Conservation (phyloP, 2,113 vertebrate species). For the Dipodomys merriami region DNA sequence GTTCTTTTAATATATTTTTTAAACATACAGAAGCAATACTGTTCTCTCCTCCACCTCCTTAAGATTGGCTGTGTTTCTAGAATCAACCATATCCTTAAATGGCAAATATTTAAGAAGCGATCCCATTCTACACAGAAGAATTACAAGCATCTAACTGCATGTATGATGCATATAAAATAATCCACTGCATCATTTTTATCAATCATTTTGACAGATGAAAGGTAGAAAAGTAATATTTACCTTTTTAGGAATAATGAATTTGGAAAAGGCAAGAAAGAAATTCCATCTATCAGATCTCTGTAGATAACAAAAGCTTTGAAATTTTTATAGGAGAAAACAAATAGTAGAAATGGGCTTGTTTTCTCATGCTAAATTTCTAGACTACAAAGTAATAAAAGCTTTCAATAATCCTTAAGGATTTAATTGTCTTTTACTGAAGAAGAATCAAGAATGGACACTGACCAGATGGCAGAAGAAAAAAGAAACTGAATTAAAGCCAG, state of each 20-base stretch:
- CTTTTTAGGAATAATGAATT: not conserved
- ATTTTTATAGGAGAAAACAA: constrained; percentile 27
- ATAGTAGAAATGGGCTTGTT: not conserved
- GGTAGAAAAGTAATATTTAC: not conserved
- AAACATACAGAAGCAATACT: not conserved
- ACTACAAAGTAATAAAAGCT: not conserved
- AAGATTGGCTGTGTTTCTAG: not conserved
- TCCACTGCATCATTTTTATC: not conserved
- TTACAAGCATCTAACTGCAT: not conserved
- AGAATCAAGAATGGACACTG: not conserved
- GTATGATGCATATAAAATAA: not conserved
- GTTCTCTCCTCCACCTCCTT: not conserved
- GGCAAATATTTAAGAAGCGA: not conserved
- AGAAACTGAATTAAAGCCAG: not conserved
- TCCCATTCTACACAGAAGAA: not conserved
- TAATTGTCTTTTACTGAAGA: too few species aligned
- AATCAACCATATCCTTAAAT: not conserved
- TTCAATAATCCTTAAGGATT: too few species aligned
- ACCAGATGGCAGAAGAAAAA: not conserved
- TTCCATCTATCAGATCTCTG: not conserved
- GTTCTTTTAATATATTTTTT: not conserved
- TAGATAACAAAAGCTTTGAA: constrained; percentile 22
- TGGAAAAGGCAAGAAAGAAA: not conserved
- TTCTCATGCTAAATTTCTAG: constrained; percentile 23
- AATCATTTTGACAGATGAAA: not conserved